Percentiles rank a stretch among this genome's conserved stretches.
Conservation (phyloP, 2,113 vertebrate genomes). For the Gymnocephalus cernua region DNA sequence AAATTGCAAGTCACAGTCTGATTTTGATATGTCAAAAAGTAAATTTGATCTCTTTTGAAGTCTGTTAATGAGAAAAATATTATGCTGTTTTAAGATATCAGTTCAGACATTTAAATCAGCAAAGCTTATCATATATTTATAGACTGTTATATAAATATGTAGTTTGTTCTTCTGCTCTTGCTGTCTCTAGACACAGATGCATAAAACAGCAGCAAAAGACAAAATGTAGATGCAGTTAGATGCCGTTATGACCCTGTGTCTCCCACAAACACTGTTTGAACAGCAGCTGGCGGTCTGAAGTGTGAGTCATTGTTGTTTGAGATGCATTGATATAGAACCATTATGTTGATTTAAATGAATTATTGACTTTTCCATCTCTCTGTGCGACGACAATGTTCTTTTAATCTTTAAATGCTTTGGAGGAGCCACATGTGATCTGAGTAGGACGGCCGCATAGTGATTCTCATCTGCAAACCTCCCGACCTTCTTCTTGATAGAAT, state of each 20-base stretch:
- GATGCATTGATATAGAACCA: not conserved
- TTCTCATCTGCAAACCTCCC: too few species aligned
- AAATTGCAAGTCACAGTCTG: not conserved
- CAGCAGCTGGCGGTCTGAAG: not conserved
- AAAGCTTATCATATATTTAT: not conserved
- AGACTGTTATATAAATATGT: not conserved
- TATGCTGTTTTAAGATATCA: not conserved
- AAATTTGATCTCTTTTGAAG: not conserved
- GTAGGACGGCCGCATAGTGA: too few species aligned
- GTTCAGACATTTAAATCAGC: not conserved
- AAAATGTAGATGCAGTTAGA: not conserved
- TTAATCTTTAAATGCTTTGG: not conserved
- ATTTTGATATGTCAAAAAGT: not conserved
- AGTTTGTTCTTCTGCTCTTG: not conserved
- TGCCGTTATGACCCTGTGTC: not conserved
- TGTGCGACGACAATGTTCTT: not conserved
- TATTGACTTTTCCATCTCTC: slow-evolving; percentile 9
- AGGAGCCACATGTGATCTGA: too few species aligned
- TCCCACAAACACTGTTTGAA: not conserved
- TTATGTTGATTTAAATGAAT: slow-evolving; percentile 18
- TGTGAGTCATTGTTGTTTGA: not conserved
- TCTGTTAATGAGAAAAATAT: not conserved
- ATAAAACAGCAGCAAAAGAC: not conserved
- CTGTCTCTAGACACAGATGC: not conserved
- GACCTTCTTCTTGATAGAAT: too few species aligned